Conservation (phyloP, 1,140 invertebrate species). For the Bombus picipes region DNA sequence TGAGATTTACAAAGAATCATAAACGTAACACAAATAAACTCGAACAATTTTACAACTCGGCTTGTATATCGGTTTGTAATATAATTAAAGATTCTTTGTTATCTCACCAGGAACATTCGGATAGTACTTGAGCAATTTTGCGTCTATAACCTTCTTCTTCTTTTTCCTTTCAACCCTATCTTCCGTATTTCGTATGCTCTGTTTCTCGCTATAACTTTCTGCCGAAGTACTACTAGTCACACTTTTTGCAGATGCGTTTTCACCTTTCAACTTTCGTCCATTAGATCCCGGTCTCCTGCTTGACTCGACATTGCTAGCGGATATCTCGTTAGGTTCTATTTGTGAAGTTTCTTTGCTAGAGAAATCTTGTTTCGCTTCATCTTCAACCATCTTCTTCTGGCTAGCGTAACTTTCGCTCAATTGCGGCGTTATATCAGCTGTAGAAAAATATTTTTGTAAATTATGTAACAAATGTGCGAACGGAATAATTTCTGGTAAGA, state of each 20-base stretch:
- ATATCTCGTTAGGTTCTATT: slow-evolving; percentile 4
- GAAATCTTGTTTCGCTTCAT: not conserved
- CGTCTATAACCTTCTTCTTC: slow-evolving; percentile 27
- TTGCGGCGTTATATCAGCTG: slow-evolving; percentile 39
- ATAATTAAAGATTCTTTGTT: not conserved
- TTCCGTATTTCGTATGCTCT: not conserved
- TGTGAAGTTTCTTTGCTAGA: slow-evolving; percentile 7
- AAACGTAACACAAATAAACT: not conserved
- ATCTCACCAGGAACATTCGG: slow-evolving; percentile 75
- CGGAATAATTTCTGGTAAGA: not conserved
- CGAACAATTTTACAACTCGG: not conserved
- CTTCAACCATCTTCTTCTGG: not conserved
- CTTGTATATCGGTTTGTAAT: not conserved
- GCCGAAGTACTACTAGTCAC: not conserved
- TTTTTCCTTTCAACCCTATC: slow-evolving; percentile 3
- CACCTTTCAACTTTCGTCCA: slow-evolving; percentile 20
- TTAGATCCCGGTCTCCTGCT: not conserved
- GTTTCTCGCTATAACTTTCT: not conserved
- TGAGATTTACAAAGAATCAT: not conserved
- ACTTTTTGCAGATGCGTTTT: not conserved
- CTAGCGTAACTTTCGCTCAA: not conserved
- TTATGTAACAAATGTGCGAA: not conserved
- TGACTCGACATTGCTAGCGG: not conserved
- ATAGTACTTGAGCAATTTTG: slow-evolving; percentile 57
- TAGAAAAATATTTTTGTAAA: not conserved